Percentiles rank a stretch among this genome's conserved stretches.
Conservation (phyloP, 2,113 vertebrate species). For the Nyctereutes procyonoides region DNA sequence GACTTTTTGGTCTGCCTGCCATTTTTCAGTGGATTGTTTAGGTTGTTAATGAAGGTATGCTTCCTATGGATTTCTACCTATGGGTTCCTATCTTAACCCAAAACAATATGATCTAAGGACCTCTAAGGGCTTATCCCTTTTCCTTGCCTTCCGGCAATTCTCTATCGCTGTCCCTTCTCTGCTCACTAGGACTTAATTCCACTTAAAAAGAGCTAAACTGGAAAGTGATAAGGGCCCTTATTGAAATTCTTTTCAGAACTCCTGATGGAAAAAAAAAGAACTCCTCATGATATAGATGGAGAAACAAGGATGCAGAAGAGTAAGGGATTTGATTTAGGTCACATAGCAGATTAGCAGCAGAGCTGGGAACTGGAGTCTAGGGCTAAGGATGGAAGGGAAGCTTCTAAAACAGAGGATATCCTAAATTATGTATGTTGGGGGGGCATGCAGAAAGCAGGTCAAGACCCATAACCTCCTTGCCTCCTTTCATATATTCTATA, state of each 20-base stretch:
- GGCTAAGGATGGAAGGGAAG: neutral
- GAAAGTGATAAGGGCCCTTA: neutral
- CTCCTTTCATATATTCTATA: neutral
- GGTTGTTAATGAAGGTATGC: conserved; percentile 52
- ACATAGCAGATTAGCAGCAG: conserved; percentile 4
- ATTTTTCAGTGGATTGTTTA: conserved; percentile 23
- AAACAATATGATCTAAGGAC: conserved; percentile 57
- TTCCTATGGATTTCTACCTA: conserved; percentile 45
- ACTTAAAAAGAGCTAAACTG: neutral
- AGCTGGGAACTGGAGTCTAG: neutral
- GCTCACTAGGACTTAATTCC: neutral
- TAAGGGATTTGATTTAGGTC: neutral
- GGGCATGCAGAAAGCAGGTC: neutral
- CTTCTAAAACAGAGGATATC: conserved; percentile 48
- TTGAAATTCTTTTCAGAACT: conserved; percentile 4
- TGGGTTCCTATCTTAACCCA: conserved; percentile 39
- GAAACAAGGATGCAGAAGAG: conserved; percentile 26
- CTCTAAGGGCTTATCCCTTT: neutral
- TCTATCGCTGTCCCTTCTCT: neutral
- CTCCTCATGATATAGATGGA: neutral
- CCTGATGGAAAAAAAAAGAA: neutral
- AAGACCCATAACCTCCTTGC: neutral
- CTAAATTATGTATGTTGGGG: neutral
- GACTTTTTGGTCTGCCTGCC: neutral
- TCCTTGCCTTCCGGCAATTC: neutral